A percentile compares a stretch with the other conserved stretches of the same genome.
phyloP scores from a whole-genome alignment of 2,888 invertebrate species.

The Diloba caeruleocephala region DNA sequence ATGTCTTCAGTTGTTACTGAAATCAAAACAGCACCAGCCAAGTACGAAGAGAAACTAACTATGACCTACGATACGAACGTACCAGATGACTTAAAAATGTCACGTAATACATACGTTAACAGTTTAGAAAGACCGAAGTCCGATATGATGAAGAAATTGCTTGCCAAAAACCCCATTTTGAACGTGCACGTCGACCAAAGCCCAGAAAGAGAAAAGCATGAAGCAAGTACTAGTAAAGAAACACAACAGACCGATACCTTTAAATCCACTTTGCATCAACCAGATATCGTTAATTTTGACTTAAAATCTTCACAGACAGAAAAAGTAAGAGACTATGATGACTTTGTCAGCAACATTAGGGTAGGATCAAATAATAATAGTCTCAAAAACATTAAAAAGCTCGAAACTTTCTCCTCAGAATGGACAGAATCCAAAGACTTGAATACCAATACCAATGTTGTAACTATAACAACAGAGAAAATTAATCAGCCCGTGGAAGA shows the following conservation, averaged over 20 bases:
- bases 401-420: constrained; percentile 70
- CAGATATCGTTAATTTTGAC: constrained; percentile 86
- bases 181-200: constrained; percentile 82
- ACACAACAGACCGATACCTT: constrained; percentile 76
- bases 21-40: constrained; percentile 66
- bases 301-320: constrained; percentile 73
- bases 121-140: constrained; percentile 91
- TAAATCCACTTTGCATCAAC: constrained; percentile 83
- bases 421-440: constrained; percentile 77
- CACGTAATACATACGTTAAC: constrained; percentile 89
- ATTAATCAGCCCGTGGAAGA: constrained; percentile 71
- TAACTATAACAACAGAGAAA: constrained; percentile 83
- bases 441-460: constrained; percentile 72
- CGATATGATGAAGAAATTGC: constrained; percentile 89
- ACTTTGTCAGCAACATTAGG: constrained; percentile 85
- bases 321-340: constrained; percentile 78
- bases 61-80: constrained; percentile 89
- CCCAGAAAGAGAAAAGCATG: constrained; percentile 64
- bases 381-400: constrained; percentile 75
- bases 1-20: constrained; percentile 59
- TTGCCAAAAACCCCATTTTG: constrained; percentile 86
- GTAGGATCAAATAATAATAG: constrained; percentile 85
- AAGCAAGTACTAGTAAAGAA: constrained; percentile 74
- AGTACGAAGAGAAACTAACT: constrained; percentile 81
- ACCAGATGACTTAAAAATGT: constrained; percentile 91